phyloP scores from a whole-genome alignment of 2,888 invertebrate species.

The Lasioglossum morio region DNA sequence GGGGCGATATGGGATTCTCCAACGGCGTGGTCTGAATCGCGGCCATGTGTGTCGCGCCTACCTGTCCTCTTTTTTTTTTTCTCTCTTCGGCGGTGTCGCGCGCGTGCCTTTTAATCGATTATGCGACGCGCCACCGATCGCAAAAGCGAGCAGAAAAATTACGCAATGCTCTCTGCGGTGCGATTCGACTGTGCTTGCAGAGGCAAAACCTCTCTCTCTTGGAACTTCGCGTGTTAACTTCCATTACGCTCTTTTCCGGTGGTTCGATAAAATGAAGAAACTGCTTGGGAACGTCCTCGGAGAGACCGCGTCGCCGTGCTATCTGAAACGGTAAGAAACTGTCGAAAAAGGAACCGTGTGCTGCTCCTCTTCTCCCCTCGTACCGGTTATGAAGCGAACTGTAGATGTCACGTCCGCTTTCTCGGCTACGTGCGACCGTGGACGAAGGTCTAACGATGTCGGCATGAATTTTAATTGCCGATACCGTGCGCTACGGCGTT shows the following conservation, averaged over 20 bases:
- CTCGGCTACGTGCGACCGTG: constrained; percentile 11
- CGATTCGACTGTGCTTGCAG: not conserved
- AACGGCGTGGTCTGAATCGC: constrained; percentile 8
- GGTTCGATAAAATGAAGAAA: constrained; percentile 2
- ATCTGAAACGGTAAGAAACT: not conserved
- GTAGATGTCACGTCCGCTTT: constrained; percentile 32
- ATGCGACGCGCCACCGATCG: not conserved
- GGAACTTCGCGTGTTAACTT: not conserved
- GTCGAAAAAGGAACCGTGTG: not conserved
- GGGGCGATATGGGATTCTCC: constrained; percentile 30
- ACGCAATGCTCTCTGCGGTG: not conserved
- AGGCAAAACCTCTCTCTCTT: not conserved
- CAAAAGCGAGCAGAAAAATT: not conserved
- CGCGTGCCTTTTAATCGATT: not conserved
- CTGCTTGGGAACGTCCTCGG: not conserved
- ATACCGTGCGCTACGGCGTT: constrained; percentile 46
- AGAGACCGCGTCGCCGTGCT: not conserved
- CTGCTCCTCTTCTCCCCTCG: not conserved
- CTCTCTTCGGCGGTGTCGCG: not conserved
- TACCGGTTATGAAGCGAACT: constrained; percentile 20
- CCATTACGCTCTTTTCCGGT: not conserved
- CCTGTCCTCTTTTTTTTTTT: not conserved
- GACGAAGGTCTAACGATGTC: constrained; percentile 60
- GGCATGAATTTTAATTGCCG: constrained; percentile 71
- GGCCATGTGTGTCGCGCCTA: not conserved